Base-by-base conservation (phyloP, 2,888 invertebrate species). In the Enchytraeus crypticus region DNA sequence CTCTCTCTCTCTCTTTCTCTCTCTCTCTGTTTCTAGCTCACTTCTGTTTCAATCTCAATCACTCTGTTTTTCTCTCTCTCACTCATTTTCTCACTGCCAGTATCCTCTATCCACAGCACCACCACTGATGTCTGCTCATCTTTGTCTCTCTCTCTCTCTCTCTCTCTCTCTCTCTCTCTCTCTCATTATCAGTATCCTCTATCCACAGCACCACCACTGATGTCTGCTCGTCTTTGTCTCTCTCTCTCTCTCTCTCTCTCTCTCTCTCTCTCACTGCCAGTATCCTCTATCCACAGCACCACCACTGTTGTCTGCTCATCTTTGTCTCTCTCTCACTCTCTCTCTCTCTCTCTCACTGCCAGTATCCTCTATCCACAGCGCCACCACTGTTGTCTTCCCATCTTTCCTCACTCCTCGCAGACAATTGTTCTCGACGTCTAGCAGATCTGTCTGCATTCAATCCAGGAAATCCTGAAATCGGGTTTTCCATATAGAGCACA, bases 141-240 rank as follows among this genome's bases (percentile, higher is more conserved):
- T 46, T 45, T 54, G 51, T 47, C 47, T 53, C 49, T 45, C 34
- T 56, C 34, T 49, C 27, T 59, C 61, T 55, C 56, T 59, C 57
- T 53, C 57, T 57, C 54, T 53, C 53, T 64, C 59, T 51, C 49
- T 53, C 53, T 53, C 53, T 51, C 57, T 57, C 58, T 53, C 61
- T 43, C 18, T 27, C 26, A 33, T 29, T 62, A 27, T 61, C 53
- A 2, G 1, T n/a, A 14, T 8, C 27, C 23, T 23, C 34, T 45
- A 4, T 33, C 26, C 21, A 8, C 21, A 18, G 1, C 14, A 43
- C 27, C 23, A 14, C 53, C 14, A n/a, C 11, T 27, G 1, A 5
- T 33, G 14, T 33, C 34, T 60, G 14, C 27, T 11, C 4, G 14
- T 34, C 1, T 32, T 2, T 23, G n/a, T 0, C 27, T 38, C 51